These are phyloP conservation scores for Sterna hirundo DNA, from an alignment of 2,113 vertebrate genomes.

Conservation along the genomic window DNA sequence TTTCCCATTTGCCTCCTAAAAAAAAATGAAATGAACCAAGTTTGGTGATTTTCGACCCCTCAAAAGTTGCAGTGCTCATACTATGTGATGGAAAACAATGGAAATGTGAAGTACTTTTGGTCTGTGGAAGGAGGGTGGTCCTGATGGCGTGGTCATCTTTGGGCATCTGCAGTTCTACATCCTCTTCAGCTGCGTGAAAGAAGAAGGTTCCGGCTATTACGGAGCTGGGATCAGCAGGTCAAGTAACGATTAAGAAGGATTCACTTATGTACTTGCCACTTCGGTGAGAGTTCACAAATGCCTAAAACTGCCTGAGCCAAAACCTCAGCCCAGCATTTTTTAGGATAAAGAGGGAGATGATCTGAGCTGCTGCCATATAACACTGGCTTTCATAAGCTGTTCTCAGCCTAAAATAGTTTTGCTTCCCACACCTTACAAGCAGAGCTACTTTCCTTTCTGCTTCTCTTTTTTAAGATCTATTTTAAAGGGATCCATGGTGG, in stretches of 20 bases:
- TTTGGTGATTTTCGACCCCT: not conserved
- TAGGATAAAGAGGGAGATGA: conserved; percentile 13
- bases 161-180: not conserved
- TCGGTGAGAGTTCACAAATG: not conserved
- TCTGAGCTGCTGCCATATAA: conserved; percentile 38
- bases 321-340: conserved; percentile 36
- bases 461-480: not conserved
- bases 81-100: not conserved
- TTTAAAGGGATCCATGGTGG: not conserved
- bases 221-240: not conserved
- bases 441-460: not conserved
- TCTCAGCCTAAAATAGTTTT: conserved; percentile 35
- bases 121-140: not conserved
- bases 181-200: not conserved
- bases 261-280: not conserved
- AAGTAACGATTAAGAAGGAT: not conserved
- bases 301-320: not conserved
- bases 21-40: not conserved
- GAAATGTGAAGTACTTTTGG: not conserved
- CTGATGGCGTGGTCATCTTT: not conserved
- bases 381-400: conserved; percentile 42
- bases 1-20: not conserved
- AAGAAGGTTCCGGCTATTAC: not conserved
- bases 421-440: conserved; percentile 45
- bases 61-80: not conserved